A percentile compares a stretch with the other conserved stretches of the same genome.
Evolutionary conservation across 2,888 invertebrate species (phyloP).

Genomic region (Erynnis tages): DNA sequence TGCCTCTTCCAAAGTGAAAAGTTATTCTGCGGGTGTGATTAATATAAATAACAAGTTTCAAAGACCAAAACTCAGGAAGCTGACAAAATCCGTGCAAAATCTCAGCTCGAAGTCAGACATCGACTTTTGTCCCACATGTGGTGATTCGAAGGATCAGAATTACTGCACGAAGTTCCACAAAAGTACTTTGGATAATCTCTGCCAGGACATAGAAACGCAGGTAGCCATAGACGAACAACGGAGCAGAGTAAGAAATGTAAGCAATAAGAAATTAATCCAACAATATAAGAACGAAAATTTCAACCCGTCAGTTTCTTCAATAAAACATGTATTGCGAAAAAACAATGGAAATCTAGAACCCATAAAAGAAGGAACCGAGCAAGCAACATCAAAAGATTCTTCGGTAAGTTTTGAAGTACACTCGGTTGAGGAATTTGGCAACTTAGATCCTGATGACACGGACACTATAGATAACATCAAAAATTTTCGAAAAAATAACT

Average conservation of each 20-base stretch:
- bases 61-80: constrained; percentile 45
- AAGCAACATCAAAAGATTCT: constrained; percentile 6
- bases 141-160: constrained; percentile 40
- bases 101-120: constrained; percentile 34
- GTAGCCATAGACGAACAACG: constrained; percentile 17
- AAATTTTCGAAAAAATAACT: constrained; percentile 79
- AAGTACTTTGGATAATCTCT: background rate
- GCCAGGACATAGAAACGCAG: constrained; percentile 18
- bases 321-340: constrained; percentile 39
- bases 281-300: constrained; percentile 68
- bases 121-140: constrained; percentile 49
- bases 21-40: constrained; percentile 49
- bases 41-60: constrained; percentile 22
- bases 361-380: constrained; percentile 57
- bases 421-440: constrained; percentile 42
- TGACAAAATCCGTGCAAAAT: constrained; percentile 54
- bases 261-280: constrained; percentile 37
- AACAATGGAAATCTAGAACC: constrained; percentile 50
- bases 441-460: constrained; percentile 42
- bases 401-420: constrained; percentile 40
- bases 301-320: constrained; percentile 46
- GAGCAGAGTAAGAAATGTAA: constrained; percentile 19
- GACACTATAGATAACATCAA: constrained; percentile 52
- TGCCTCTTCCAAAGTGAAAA: constrained; percentile 41
- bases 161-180: background rate